Base-by-base conservation (phyloP, 2,888 invertebrate genomes). In the Amphipyra tragopoginis region DNA sequence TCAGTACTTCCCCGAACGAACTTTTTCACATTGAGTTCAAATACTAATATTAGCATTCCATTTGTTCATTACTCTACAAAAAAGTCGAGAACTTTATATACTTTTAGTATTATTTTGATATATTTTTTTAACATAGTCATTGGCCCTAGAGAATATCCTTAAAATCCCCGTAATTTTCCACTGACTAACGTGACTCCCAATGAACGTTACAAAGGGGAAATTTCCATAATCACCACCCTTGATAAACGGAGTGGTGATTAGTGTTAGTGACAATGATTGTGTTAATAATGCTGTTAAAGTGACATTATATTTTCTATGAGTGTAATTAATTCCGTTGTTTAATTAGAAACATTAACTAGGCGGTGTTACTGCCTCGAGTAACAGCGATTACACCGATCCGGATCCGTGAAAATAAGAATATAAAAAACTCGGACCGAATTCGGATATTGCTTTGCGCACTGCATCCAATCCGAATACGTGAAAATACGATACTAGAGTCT, bases 291-390 rank as follows among this genome's bases (percentile, higher is more conserved):
- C 53, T 59, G 59, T 65, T 15, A 52, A 65, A 55, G 54, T 69
- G 70, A 69, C 65, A 69, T 64, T 68, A 63, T 67, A 55, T 55
- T 69, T 65, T 21, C 11, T 21, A 7, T n/a, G 9, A 26, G 3
- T 68, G 36, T 65, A 36, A 29, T 65, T 51, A 9, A 69, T 59
- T 69, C 36, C 13, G 8, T 44, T n/a, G 14, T 21, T 13, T 21
- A 40, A n/a, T 10, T 40, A 21, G 21, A 21, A 21, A 21, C n/a
- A 21, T 21, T 21, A 21, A 21, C 3, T 21, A 2, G 21, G 21
- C 21, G 3, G 21, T 21, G 3, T 21, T 21, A 21, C 21, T 21
- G 21, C 3, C 21, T 21, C n/a, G n/a, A n/a, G n/a, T n/a, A n/a
- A n/a, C n/a, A n/a, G n/a, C n/a, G n/a, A n/a, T n/a, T n/a, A n/a